Evolutionary conservation across 2,797 vertebrate genomes (phyloP), one percentile per base, ranked within the genome.

Genomic region (Xerus rutilus): DNA sequence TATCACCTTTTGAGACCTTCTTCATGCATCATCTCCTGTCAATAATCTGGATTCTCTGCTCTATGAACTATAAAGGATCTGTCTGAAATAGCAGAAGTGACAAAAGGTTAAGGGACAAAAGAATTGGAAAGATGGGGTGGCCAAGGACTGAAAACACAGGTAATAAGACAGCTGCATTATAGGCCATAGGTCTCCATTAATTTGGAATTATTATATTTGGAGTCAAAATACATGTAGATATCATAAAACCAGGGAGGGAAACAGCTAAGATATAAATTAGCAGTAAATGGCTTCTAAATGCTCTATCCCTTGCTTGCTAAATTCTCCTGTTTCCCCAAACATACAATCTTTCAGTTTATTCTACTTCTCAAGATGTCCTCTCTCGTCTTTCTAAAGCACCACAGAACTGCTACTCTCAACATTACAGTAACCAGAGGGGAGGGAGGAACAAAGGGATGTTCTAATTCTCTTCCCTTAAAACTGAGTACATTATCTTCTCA

Each of bases 161-260:
- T 35, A 78, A 62, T 57, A 85, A 77, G 39, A 86, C 4, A 84
- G 14, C 20, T 59, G 39, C 10, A 52, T 57, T 77, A 20, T 52
- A 79, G 94, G 82, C 39, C 10, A 76, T 0, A 73, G 35, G 45
- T 88, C 59, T 78, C 70, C n/a, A 49, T 28, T 45, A 92, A 74
- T 7, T n/a, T 70, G n/a, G 72, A 84, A 95, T 64, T 84, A 35
- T 21, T 54, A 21, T 21, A 52, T 65, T 13, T 67, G 49, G 87
- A 70, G 45, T 47, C 64, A 91, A 76, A 73, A 35, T 18, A 73
- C 18, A 93, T 21, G 76, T 92, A 7, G 21, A 25, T 1, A 65
- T 14, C 84, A 85, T 7, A 95, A 94, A 95, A 39, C n/a, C 74
- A 94, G 6, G 54, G 49, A 79, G 52, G 43, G n/a, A 88, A 93